These are phyloP conservation scores for Catamblyrhynchus diadema DNA, from an alignment of 2,797 vertebrate genomes.

Conservation along the genomic window DNA sequence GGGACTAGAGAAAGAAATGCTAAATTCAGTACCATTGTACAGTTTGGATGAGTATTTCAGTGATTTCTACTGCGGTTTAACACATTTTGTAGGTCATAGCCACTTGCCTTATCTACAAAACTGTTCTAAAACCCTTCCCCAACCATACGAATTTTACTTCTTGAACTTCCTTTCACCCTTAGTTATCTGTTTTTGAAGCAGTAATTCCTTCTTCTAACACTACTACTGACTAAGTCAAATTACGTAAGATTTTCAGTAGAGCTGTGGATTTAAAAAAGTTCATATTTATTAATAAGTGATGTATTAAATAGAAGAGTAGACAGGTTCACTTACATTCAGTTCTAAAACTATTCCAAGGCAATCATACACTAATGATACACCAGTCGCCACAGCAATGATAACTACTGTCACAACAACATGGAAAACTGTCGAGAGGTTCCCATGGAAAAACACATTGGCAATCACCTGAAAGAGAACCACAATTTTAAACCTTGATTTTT, in stretches of 20 bases:
- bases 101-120: background rate
- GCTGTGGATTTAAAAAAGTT: background rate
- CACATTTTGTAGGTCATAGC: background rate
- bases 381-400: constrained; percentile 80
- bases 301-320: background rate
- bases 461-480: constrained; percentile 82
- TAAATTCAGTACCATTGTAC: background rate
- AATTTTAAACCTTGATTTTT: background rate
- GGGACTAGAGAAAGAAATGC: background rate
- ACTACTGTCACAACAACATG: constrained; percentile 82
- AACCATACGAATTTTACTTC: background rate
- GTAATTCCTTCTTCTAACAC: background rate
- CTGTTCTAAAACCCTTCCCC: background rate
- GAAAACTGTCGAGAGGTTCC: constrained; percentile 77
- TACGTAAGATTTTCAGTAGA: background rate
- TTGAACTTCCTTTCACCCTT: background rate
- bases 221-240: background rate
- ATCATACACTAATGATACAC: constrained; percentile 83
- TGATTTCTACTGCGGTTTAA: background rate
- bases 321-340: constrained; percentile 86
- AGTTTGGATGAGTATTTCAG: background rate
- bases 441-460: constrained; percentile 85
- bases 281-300: background rate
- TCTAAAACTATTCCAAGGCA: constrained; percentile 93
- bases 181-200: background rate